These are phyloP conservation scores for Lethenteron reissneri DNA, from an alignment of 2,113 vertebrate species.

Conservation along the genomic window DNA sequence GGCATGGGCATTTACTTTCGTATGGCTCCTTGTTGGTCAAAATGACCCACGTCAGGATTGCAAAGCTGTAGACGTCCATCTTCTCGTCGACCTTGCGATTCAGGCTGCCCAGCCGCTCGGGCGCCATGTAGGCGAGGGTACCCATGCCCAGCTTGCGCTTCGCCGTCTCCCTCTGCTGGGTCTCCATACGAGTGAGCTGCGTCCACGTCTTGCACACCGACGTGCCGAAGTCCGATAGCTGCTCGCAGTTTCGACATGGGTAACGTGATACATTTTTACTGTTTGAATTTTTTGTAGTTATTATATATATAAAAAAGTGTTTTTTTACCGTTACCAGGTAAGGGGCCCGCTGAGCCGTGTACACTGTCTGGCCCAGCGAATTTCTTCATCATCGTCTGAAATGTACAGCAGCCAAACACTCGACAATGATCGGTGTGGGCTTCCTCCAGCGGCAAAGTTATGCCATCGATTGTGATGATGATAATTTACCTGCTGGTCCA, in stretches of 20 bases:
- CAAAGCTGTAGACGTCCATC: conserved; percentile 84
- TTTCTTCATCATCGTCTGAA: no score
- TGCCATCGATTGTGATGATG: no score
- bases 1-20: conserved; percentile 31
- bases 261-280: not conserved
- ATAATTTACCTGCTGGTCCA: no score
- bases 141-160: conserved; percentile 21
- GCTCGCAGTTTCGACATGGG: not conserved
- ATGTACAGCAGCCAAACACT: no score
- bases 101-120: conserved; percentile 48
- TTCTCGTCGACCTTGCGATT: conserved; percentile 44
- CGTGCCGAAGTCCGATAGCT: conserved; percentile 81
- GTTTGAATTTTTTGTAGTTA: not conserved
- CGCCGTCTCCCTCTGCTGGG: conserved; percentile 23
- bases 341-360: no score
- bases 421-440: no score
- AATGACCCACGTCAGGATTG: conserved; percentile 70
- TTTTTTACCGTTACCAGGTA: not conserved
- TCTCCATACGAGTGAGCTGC: conserved; percentile 51
- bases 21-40: conserved; percentile 58
- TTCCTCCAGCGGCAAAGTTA: no score
- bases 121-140: conserved; percentile 87
- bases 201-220: conserved; percentile 67
- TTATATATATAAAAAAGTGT: not conserved
- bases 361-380: no score